Evolutionary conservation across 1,140 invertebrate species (phyloP), one percentile per base, ranked within the genome.

Genomic region (Listronotus oregonensis): DNA sequence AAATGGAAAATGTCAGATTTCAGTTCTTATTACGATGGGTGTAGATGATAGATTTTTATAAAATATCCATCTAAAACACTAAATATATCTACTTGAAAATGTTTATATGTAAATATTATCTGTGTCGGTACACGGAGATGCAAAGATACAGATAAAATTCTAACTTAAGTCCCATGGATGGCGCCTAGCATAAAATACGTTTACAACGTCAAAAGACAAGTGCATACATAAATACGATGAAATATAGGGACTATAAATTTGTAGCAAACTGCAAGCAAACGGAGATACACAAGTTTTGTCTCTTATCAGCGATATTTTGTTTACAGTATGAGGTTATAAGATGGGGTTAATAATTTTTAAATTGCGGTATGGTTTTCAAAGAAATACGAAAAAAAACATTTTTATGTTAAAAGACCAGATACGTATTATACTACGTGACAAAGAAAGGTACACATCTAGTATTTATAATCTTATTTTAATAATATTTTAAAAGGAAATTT

Each of bases 161-260:
- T 15, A 49, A 59, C 46, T 47, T 42, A 18, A 61, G 42, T 50
- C 40, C 17, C 34, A 27, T 61, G n/a, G 46, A 17, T 61, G 58
- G 58, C 58, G 58, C 47, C 58, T 50, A 42, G 37, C 12, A 18
- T 61, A 61, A 21, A 61, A 34, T 39, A 61, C 50, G 50, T 40
- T 61, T 51, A 61, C 47, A 61, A 37, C 15, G 58, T 17, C 14
- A 37, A 43, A 46, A 50, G 47, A 51, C 46, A 51, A 61, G 47
- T 50, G 47, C 47, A 61, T 50, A 31, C 40, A 61, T 51, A 40
- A 61, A 61, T 51, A 27, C 58, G 12, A 34, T 61, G 58, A 61
- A 61, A 61, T 61, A 61, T 51, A 51, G 37, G 46, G 31, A 39
- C 58, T 61, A 61, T 61, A 61, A 61, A 61, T 61, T 50, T 51